Evolutionary conservation across 2,113 vertebrate genomes (phyloP), one percentile per base, ranked within the genome.

Genomic region (Pao palembangensis): DNA sequence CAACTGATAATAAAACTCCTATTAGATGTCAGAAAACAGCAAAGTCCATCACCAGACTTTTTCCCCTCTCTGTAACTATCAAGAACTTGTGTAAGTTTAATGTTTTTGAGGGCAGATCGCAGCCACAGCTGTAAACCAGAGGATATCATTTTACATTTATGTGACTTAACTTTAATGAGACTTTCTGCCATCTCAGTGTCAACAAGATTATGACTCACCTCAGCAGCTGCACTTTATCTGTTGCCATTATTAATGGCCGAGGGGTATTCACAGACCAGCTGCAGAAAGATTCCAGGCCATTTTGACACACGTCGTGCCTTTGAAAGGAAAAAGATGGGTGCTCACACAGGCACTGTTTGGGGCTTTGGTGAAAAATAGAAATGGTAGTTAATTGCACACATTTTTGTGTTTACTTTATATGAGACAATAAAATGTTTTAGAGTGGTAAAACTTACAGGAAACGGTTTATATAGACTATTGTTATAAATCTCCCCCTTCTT

Each of bases 181-280:
- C 64, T 73, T 75, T 72, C 51, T 64, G 23, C 43, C 21, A 38
- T 81, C 58, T 51, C 25, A 69, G 46, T 67, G 41, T 65, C 68
- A 63, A 58, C 23, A 62, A 80, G 67, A 69, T 49, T 64, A 66
- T 78, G 73, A 80, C 72, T 72, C 70, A 78, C 59, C 64, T 73
- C 64, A 78, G 72, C 74, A 78, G 67, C 74, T 83, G 71, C 69
- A 69, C 52, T 85, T 70, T 71, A 63, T 77, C 67, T 67, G 52
- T 54, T 69, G 31, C 62, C 55, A 44, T 81, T 67, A 64, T 73
- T 71, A 61, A 41, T 63, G 48, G 47, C 55, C 19, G 51, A 64
- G 55, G 49, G 71, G 46, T 57, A 34, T 64, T 73, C 64, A 76
- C 58, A 64, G 51, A 60, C 68, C 65, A 76, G 67, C 58, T 83